Base-by-base conservation (phyloP, 2,797 vertebrate species). In the Enteromius treurensis region DNA sequence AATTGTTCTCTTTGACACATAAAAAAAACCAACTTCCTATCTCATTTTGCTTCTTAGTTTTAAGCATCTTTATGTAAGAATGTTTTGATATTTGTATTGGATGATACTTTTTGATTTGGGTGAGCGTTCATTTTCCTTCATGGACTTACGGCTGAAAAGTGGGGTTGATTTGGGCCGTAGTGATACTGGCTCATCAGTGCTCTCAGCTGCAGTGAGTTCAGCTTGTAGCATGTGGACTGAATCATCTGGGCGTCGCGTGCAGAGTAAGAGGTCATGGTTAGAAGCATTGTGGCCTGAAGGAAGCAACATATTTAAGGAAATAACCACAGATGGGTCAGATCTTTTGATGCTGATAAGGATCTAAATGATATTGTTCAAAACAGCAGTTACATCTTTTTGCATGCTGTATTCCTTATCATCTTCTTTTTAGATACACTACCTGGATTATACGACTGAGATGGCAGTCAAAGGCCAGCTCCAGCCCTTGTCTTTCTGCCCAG, bases 401-500 rank as follows among this genome's bases (percentile, higher is more conserved):
- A 3, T 42, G 8, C 14, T 21, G 21, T 4, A 26, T 76, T 37
- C n/a, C 29, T 55, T n/a, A 1, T 76, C 74, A 42, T 19, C 2
- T 26, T 55, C 11, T 58, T 23, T 58, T 32, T 29, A 65, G 42
- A 79, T 17, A 51, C 45, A 1, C n/a, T 67, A 99, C 98, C 95
- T 99, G 97, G 23, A 96, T 92, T 34, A 98, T 94, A 87, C 95
- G 95, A 89, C 97, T 97, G 21, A 99, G 92, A 87, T 99, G 97
- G 64, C 97, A 98, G 88, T 99, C 96, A 0, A 97, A 97, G 17
- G 97, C 97, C 88, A 98, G 93, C 88, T 99, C 97, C 84, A 99
- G 92, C 5, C 98, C 98, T 87, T 99, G 98, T 88, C 98, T 96
- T 94, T 98, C 98, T 0, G 98, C 97, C 98, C 98, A 98, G 53